Evolutionary conservation across 2,797 vertebrate genomes (phyloP), one percentile per base, ranked within the genome.

Genomic region (Spinibarbus caldwelli): DNA sequence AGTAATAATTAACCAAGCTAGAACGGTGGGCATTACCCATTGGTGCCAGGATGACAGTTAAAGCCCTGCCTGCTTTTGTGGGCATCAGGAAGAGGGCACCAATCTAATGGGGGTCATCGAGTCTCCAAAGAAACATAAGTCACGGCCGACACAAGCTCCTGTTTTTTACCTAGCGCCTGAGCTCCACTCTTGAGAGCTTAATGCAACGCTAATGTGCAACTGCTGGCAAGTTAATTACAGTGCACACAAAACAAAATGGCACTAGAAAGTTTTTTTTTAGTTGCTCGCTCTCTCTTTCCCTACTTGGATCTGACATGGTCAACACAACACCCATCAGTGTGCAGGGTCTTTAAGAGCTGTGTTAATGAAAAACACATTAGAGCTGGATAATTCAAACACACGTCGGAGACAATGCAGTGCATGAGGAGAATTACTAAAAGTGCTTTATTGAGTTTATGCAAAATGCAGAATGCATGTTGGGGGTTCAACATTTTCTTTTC

Each of bases 181-280:
- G 70, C 83, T 78, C 78, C 71, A 80, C 84, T 76, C 85, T 80
- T 84, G 83, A 71, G 80, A 78, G 87, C 87, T 89, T 88, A 89
- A 90, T 86, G 84, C 80, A 70, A 78, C 84, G 67, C 71, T 90
- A 91, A 91, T 89, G 85, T 38, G 75, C 64, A 26, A 76, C 84
- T 83, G 87, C 85, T 87, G 88, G 82, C 89, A 91, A 66, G 72
- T 88, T 91, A 89, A 91, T 91, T 90, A 90, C 87, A 88, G 79
- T 76, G 89, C 71, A 34, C 70, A 52, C 82, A 57, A 85, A 84
- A 88, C 84, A 87, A 89, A 86, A 90, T 89, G 82, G 81, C 87
- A 87, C 66, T 79, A 38, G 52, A 85, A 86, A 86, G 75, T 87
- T 89, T 84, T 86, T 86, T 83, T 75, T 84, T 80, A 43, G 43